phyloP scores from a whole-genome alignment of 1,140 invertebrate genomes.

The Marisa cornuarietis region DNA sequence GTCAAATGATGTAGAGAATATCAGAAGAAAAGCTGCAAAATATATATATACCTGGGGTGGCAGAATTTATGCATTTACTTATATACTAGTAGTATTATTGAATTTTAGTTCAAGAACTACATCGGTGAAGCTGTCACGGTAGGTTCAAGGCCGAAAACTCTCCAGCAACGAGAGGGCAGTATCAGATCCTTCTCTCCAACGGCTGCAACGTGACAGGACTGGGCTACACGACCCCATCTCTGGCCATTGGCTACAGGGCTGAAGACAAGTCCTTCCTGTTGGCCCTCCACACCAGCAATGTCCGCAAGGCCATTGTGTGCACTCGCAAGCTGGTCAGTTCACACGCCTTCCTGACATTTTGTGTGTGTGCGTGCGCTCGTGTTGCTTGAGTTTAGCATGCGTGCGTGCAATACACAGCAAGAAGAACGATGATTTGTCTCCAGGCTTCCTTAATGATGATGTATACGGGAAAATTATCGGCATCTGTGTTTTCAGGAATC shows the following conservation, averaged over 20 bases:
- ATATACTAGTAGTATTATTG: no score
- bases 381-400: background rate
- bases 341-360: background rate
- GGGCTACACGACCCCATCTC: constrained; percentile 35
- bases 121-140: background rate
- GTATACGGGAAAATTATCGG: background rate
- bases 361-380: background rate
- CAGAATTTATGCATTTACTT: no score
- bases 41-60: no score
- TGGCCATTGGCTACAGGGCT: constrained; percentile 38
- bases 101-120: no score
- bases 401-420: background rate
- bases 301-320: constrained; percentile 37
- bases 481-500: constrained; percentile 22
- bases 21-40: no score
- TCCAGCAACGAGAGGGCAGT: constrained; percentile 24
- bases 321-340: constrained; percentile 27
- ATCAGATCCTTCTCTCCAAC: constrained; percentile 42
- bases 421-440: background rate
- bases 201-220: constrained; percentile 35
- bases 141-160: constrained; percentile 34
- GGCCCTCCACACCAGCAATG: constrained; percentile 35
- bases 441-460: no score
- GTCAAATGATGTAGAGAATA: no score
- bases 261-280: constrained; percentile 34